Base-by-base conservation (phyloP, 2,797 vertebrate genomes). In the Pangasius krempfi region DNA sequence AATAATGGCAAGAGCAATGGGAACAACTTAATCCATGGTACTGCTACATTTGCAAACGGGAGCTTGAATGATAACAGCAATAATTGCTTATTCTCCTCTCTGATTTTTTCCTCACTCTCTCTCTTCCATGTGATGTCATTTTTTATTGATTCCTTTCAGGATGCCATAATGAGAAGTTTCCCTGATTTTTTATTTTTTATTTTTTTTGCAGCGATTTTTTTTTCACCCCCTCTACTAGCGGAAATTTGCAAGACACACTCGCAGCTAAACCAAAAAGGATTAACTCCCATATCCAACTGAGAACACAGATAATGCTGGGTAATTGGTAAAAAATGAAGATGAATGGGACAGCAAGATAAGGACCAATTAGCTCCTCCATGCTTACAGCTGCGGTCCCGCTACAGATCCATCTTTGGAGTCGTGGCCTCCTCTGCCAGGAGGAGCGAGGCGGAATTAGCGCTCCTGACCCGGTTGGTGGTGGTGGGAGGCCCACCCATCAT, bases 241-340 rank as follows among this genome's bases (percentile, higher is more conserved):
- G 96, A 98, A 99, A 99, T 98, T 96, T 98, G 97, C 97, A 98
- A 98, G 98, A 97, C 97, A 97, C 97, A 98, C 97, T 97, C 97
- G 97, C 97, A 97, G 98, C 97, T 99, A 99, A 99, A 99, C 98
- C 98, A 99, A 98, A 99, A 99, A 98, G 98, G 98, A 99, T 99
- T 99, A 99, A 99, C 98, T 99, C 97, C 98, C 97, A 99, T 98
- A 99, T 98, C 98, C 98, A 99, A 99, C 98, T 97, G 98, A 99
- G 98, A 99, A 99, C 98, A 99, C 97, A 99, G 98, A 99, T 99
- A 99, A 99, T 99, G 98, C 98, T 98, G 97, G 97, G 98, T 99
- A 99, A 99, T 99, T 99, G 98, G 98, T 99, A 98, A 99, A 99
- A 99, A 99, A 99, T 99, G 98, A 99, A 99, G 98, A 99, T 99